Evolutionary conservation across 2,797 vertebrate genomes (phyloP).

Genomic region (Orestias chungarensis): DNA sequence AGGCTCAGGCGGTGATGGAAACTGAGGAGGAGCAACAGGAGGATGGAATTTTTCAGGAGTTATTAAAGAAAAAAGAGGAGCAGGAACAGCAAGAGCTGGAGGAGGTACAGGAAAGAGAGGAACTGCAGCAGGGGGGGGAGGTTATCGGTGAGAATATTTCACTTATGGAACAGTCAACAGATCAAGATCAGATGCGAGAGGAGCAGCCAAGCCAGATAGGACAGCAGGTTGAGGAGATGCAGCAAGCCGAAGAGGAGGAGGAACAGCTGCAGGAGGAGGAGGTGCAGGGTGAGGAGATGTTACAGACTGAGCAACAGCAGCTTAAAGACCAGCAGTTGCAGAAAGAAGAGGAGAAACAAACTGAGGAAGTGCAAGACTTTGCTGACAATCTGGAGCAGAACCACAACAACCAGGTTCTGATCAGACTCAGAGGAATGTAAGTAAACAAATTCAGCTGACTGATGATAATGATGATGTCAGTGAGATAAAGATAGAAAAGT

Average conservation of each 20-base stretch:
- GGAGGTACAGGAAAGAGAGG: constrained; percentile 2
- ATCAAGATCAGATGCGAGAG: constrained; percentile 14
- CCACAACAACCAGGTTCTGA: constrained; percentile 67
- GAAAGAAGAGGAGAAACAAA: constrained; percentile 13
- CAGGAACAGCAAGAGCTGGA: constrained; percentile 1
- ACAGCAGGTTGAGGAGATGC: constrained; percentile 14
- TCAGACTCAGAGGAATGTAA: constrained; percentile 74
- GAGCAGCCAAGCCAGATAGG: constrained; percentile 9
- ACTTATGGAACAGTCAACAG: constrained; percentile 1
- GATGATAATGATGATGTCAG: constrained; percentile 31
- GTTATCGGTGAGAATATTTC: constrained; percentile 16
- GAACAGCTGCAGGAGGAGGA: constrained; percentile 5
- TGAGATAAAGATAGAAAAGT: constrained; percentile 16
- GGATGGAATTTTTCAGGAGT: constrained; percentile 7
- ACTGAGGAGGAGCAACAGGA: constrained; percentile 26
- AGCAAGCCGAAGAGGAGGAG: constrained; percentile 19
- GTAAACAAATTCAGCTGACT: constrained; percentile 41
- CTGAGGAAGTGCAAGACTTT: constrained; percentile 49
- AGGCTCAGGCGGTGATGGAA: constrained; percentile 19
- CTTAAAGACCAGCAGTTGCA: constrained; percentile 19
- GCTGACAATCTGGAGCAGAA: constrained; percentile 59
- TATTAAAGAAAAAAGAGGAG: neutral
- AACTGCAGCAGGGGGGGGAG: constrained; percentile 1
- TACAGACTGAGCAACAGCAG: constrained; percentile 14
- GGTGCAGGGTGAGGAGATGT: constrained; percentile 19